Base-by-base conservation (phyloP, 2,113 vertebrate genomes). In the Chaetodon auriga region DNA sequence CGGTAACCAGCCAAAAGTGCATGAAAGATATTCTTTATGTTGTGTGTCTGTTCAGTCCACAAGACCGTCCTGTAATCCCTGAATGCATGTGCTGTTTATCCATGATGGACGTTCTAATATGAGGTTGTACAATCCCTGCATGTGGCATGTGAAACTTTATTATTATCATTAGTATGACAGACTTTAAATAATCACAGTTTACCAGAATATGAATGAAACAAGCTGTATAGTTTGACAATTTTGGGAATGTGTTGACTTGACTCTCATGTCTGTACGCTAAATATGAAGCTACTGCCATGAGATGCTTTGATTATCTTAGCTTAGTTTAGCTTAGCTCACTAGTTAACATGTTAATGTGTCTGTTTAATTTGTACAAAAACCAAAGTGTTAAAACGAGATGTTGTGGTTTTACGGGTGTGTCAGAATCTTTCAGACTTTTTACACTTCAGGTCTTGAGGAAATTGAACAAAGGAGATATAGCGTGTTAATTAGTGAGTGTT, bases 111-210 rank as follows among this genome's bases (percentile, higher is more conserved):
- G 73, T 14, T 48, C 55, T 61, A 51, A 75, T 45, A 62, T 41
- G 36, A 80, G 61, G 35, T 36, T 74, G n/a, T 69, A 35, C 25
- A 48, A 19, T 65, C 60, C 78, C 80, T 87, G 93, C 94, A 95
- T 95, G 94, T 86, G 61, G 87, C 90, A 92, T 90, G 90, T 71
- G 36, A 80, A 83, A 36, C 53, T 77, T 55, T 48, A 41, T 45
- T 53, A 51, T 5, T 57, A 8, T 66, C 19, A 36, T 53, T 36
- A n/a, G 8, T 36, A 21, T 55, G 14, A 58, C 3, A 16, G 4
- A 43, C 58, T 23, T 13, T 23, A 23, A 58, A 79, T 57, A 53
- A 15, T 46, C 12, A 5, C n/a, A 41, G 4, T 55, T 64, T 7
- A 64, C 14, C 48, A 53, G 57, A 21, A 58, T 64, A 19, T 75